These are phyloP conservation scores for Trididemnum clinides DNA, from an alignment of 23 tunicate species.

Conservation along the genomic window DNA sequence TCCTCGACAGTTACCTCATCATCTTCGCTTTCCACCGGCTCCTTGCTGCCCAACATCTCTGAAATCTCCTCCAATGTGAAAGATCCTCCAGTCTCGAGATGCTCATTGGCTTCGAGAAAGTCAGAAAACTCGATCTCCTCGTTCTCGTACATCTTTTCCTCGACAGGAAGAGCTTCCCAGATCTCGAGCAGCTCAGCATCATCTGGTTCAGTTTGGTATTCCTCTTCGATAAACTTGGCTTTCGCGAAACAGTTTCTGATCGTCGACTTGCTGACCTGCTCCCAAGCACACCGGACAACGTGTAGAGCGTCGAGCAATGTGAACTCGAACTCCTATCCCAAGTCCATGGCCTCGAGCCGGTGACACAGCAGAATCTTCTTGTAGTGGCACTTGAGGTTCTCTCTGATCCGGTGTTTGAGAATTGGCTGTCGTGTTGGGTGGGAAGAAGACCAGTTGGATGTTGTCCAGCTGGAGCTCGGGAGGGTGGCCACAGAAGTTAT, in stretches of 20 bases:
- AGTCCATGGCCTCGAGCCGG: too few relatives aligned
- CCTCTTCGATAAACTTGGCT: slow-evolving; percentile 46
- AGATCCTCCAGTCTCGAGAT: slow-evolving; percentile 55
- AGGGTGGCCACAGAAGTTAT: slow-evolving; percentile 45
- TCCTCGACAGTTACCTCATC: slow-evolving; percentile 18
- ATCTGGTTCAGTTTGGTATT: slow-evolving; percentile 31
- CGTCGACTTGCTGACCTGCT: slow-evolving; percentile 52
- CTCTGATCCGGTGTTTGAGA: slow-evolving; percentile 42
- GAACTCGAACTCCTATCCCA: slow-evolving; percentile 49
- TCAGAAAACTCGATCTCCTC: slow-evolving; percentile 55
- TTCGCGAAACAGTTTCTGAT: slow-evolving; percentile 39
- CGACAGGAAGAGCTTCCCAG: slow-evolving; percentile 62
- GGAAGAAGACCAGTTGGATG: slow-evolving; percentile 42
- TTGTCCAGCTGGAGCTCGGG: slow-evolving; percentile 47
- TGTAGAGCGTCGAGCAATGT: slow-evolving; percentile 48
- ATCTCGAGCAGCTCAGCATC: slow-evolving; percentile 55
- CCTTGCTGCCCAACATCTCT: slow-evolving; percentile 44
- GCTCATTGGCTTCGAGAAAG: slow-evolving; percentile 53
- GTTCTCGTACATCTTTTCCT: slow-evolving; percentile 36
- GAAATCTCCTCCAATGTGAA: slow-evolving; percentile 25
- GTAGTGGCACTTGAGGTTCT: slow-evolving; percentile 62
- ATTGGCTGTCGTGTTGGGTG: slow-evolving; percentile 45
- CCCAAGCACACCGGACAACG: slow-evolving; percentile 20
- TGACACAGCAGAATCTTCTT: too few relatives aligned
- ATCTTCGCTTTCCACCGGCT: slow-evolving; percentile 49